Conservation (phyloP, 2,888 invertebrate species). For the Hydrotaea diabolus region DNA sequence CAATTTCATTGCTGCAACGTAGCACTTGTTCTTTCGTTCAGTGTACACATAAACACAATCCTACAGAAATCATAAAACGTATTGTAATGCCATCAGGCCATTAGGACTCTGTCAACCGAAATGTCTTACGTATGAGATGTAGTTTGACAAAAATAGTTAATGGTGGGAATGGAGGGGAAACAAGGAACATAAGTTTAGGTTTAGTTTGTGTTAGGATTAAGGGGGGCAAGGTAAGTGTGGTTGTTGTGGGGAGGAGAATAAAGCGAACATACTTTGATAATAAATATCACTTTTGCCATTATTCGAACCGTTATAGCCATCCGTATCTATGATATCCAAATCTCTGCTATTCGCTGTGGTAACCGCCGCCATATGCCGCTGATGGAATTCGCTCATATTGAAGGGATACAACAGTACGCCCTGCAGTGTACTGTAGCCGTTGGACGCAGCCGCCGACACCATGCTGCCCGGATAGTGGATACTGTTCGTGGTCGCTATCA, state of each 20-base stretch:
- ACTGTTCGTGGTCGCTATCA: conserved; percentile 76
- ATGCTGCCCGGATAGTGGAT: conserved; percentile 77
- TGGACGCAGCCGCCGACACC: conserved; percentile 59
- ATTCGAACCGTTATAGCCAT: conserved; percentile 25
- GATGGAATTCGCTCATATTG: conserved; percentile 81
- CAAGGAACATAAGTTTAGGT: neutral
- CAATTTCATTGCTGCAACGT: neutral
- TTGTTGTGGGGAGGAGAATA: neutral
- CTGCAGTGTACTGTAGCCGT: conserved; percentile 65
- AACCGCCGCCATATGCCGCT: conserved; percentile 76
- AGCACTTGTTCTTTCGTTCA: neutral
- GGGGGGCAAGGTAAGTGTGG: neutral
- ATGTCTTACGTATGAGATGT: neutral
- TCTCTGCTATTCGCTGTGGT: conserved; percentile 69
- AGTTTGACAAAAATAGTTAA: neutral
- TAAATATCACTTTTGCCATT: conserved; percentile 72
- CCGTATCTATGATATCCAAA: conserved; percentile 69
- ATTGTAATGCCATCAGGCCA: neutral
- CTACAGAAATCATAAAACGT: neutral
- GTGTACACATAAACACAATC: neutral
- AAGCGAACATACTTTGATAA: conserved; percentile 80
- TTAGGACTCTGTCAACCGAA: too few relatives aligned
- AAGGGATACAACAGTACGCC: conserved; percentile 80
- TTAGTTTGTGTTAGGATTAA: neutral
- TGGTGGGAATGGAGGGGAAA: neutral